Conservation (phyloP, 2,797 vertebrate species). For the Esox masquinongy region DNA sequence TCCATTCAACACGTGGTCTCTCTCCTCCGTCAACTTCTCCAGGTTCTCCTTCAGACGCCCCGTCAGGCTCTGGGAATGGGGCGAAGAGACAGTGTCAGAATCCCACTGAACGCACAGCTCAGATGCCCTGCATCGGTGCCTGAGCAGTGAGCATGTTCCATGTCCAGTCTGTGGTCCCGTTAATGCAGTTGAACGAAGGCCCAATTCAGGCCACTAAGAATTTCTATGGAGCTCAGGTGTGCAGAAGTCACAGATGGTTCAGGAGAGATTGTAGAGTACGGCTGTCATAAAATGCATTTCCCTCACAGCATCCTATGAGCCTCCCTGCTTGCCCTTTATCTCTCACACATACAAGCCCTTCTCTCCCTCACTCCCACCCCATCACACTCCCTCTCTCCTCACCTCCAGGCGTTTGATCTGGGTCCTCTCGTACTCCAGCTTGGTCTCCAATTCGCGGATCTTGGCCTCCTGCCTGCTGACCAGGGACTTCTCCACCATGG, state of each 20-base stretch:
- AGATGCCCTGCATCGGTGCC: background rate
- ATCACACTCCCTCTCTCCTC: background rate
- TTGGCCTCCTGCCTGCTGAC: slow-evolving; percentile 97
- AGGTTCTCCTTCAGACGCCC: slow-evolving; percentile 93
- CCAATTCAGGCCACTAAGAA: background rate
- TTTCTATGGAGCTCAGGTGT: background rate
- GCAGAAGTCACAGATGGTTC: slow-evolving; percentile 3
- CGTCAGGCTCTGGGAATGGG: slow-evolving; percentile 79
- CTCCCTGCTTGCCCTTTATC: background rate
- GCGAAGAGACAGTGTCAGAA: slow-evolving; percentile 14
- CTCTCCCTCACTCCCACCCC: background rate
- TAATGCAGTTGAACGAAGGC: background rate
- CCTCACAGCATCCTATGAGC: background rate
- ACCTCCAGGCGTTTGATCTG: slow-evolving; percentile 98
- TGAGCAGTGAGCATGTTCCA: background rate
- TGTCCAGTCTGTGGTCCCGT: background rate
- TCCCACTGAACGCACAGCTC: background rate
- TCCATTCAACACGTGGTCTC: slow-evolving; percentile 80
- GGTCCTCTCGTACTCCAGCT: slow-evolving; percentile 93
- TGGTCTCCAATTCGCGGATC: slow-evolving; percentile 96
- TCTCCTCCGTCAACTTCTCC: slow-evolving; percentile 94
- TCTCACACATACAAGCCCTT: background rate
- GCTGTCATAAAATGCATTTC: background rate
- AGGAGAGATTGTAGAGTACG: background rate
- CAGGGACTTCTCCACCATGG: slow-evolving; percentile 97